phyloP scores from a whole-genome alignment of 2,113 vertebrate genomes.

The Toxotes jaculatrix region DNA sequence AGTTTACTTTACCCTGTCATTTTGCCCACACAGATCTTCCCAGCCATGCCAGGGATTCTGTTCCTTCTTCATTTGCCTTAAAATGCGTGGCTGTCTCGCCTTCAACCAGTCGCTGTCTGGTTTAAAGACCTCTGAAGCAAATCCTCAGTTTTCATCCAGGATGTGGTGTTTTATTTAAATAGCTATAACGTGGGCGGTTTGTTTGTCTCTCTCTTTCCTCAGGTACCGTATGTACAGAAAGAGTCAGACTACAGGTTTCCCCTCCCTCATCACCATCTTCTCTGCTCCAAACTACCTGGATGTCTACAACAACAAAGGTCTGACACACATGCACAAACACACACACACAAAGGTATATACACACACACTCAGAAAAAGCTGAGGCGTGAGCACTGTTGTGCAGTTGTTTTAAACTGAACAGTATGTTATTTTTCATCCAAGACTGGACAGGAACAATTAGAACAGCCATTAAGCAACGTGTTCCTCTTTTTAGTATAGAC shows the following conservation, averaged over 20 bases:
- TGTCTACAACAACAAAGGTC: slow-evolving; percentile 90
- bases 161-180: not conserved
- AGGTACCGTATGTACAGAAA: slow-evolving; percentile 90
- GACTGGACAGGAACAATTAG: not conserved
- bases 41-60: not conserved
- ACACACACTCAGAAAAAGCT: not conserved
- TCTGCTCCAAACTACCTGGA: slow-evolving; percentile 89
- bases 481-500: not conserved
- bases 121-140: slow-evolving; percentile 48
- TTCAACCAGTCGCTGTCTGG: slow-evolving; percentile 32
- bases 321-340: slow-evolving; percentile 14
- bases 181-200: slow-evolving; percentile 38
- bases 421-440: not conserved
- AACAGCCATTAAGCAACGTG: not conserved
- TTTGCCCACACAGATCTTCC: slow-evolving; percentile 6
- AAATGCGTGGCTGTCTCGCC: slow-evolving; percentile 34
- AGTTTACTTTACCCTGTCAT: slow-evolving; percentile 6
- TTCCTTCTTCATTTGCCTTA: slow-evolving; percentile 29
- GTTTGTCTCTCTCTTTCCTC: slow-evolving; percentile 47
- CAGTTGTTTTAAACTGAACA: slow-evolving; percentile 1
- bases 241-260: slow-evolving; percentile 89
- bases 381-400: not conserved
- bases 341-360: not conserved
- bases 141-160: not conserved
- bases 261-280: slow-evolving; percentile 89